These are phyloP conservation scores for Coenobita brevimanus DNA, from an alignment of 1,140 invertebrate genomes.

Conservation along the genomic window DNA sequence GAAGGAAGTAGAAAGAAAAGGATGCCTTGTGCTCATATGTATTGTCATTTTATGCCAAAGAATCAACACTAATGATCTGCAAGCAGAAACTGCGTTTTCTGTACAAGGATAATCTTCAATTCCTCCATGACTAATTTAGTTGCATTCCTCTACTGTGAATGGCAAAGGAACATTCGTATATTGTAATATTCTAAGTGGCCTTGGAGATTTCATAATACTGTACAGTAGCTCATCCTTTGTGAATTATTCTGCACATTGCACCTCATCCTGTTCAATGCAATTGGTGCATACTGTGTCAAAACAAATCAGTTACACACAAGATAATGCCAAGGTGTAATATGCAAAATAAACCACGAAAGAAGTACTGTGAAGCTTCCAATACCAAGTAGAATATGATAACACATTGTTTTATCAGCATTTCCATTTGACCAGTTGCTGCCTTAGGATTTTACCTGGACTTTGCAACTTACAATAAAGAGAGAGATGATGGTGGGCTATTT, in stretches of 20 bases:
- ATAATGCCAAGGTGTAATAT: no score
- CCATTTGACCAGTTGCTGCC: constrained; percentile 52
- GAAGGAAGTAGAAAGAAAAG: constrained; percentile 33
- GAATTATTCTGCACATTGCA: no score
- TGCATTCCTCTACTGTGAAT: constrained; percentile 61
- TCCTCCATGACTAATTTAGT: constrained; percentile 18
- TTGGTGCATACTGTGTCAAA: no score
- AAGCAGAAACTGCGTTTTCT: constrained; percentile 48
- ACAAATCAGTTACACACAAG: no score
- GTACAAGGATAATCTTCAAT: constrained; percentile 16
- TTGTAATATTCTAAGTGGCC: no score
- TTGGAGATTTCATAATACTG: no score
- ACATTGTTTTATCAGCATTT: constrained; percentile 32
- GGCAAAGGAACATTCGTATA: constrained; percentile 42
- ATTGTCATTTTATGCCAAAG: constrained; percentile 64
- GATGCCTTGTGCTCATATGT: constrained; percentile 52
- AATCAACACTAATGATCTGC: constrained; percentile 63
- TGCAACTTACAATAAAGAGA: constrained; percentile 35
- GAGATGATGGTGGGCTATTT: no score
- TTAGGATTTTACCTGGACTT: constrained; percentile 43
- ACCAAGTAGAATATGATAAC: no score
- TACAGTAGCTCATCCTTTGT: no score
- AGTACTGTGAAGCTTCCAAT: no score
- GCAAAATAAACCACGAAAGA: no score
- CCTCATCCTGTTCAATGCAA: no score